Evolutionary conservation across 2,113 vertebrate species (phyloP).

Genomic region (Atractosteus spatula): DNA sequence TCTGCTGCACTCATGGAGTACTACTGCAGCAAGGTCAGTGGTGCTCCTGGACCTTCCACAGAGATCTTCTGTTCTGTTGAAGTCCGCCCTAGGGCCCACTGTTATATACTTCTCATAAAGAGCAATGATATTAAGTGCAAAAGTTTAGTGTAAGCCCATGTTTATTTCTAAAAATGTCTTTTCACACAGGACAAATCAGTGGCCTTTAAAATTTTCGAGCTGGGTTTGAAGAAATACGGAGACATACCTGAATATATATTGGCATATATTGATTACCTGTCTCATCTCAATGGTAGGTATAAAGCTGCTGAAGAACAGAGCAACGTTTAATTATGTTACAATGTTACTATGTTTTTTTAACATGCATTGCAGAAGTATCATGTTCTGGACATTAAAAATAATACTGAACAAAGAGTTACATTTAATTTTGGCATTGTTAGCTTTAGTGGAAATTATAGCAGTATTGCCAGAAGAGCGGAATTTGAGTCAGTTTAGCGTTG

Average conservation of each 20-base stretch:
- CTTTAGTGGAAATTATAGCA: too few species aligned
- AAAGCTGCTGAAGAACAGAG: neutral
- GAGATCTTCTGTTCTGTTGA: too few species aligned
- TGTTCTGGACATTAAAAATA: neutral
- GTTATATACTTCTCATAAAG: too few species aligned
- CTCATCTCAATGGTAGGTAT: constrained; percentile 92
- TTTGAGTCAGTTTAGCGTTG: too few species aligned
- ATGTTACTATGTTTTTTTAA: neutral
- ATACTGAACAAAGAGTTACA: too few species aligned
- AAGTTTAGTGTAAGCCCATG: too few species aligned
- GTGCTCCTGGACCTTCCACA: too few species aligned
- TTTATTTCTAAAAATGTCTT: neutral
- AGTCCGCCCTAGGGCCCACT: too few species aligned
- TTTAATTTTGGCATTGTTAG: too few species aligned
- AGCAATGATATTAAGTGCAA: too few species aligned
- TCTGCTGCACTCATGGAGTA: constrained; percentile 99
- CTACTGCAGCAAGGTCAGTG: constrained; percentile 93
- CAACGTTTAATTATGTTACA: too few species aligned
- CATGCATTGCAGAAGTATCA: neutral
- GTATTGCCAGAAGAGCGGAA: too few species aligned
- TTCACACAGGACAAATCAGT: constrained; percentile 91
- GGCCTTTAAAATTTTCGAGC: constrained; percentile 99
- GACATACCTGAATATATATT: constrained; percentile 98
- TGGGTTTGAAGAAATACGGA: constrained; percentile 97
- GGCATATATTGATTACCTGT: constrained; percentile 98